Conservation (phyloP, 92 coral and sea anemone species). For the Parazoanthus atlanticus region DNA sequence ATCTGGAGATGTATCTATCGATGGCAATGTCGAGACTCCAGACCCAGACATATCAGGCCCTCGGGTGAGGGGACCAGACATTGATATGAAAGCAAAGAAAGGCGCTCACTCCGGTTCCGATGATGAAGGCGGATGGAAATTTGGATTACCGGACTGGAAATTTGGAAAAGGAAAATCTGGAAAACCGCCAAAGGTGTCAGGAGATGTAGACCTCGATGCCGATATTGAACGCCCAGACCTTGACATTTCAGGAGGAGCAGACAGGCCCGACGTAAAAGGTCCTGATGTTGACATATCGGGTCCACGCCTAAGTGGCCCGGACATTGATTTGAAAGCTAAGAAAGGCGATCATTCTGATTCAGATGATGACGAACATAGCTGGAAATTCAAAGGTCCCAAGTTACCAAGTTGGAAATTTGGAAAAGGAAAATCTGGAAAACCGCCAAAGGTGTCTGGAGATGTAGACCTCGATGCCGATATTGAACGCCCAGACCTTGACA, state of each 20-base stretch:
- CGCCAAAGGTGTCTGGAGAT: background rate
- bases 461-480: background rate
- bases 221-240: background rate
- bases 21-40: too few relatives aligned
- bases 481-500: background rate
- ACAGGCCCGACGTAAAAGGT: background rate
- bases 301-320: too few relatives aligned
- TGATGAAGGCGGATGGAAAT: background rate
- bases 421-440: background rate
- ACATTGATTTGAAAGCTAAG: too few relatives aligned
- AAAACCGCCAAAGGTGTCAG: background rate
- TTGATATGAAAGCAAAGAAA: slow-evolving; percentile 2
- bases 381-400: too few relatives aligned
- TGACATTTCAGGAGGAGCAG: background rate
- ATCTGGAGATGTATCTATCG: too few relatives aligned
- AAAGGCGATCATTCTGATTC: too few relatives aligned
- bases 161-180: background rate
- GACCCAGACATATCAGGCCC: background rate
- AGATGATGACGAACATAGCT: too few relatives aligned
- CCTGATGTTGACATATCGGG: background rate
- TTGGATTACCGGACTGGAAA: background rate
- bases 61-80: slow-evolving; percentile 3
- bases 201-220: background rate
- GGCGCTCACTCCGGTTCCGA: slow-evolving; percentile 16
- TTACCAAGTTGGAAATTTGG: too few relatives aligned